Evolutionary conservation across 2,888 invertebrate species (phyloP).

Genomic region (Scrobipalpa costella): DNA sequence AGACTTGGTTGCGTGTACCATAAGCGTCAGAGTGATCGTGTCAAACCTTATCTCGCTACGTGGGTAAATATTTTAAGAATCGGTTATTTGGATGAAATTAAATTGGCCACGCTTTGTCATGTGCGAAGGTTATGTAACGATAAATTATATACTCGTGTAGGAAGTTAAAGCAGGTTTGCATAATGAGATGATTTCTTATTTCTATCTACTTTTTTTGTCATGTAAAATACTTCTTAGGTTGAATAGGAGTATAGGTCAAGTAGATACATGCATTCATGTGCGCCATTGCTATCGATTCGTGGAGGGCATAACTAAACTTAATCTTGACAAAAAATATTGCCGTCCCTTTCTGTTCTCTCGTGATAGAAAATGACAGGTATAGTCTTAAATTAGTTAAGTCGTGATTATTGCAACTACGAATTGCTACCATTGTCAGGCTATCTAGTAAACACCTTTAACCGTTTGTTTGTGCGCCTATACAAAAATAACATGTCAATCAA

Average conservation of each 20-base stretch:
- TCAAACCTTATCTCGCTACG: slow-evolving; percentile 4
- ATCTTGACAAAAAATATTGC: no score
- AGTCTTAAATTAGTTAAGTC: no score
- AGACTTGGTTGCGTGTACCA: neutral
- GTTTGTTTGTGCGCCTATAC: no score
- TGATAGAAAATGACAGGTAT: no score
- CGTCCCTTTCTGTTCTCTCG: no score
- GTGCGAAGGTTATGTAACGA: slow-evolving; percentile 13
- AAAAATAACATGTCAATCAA: no score
- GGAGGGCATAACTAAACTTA: no score
- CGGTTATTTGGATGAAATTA: slow-evolving; percentile 5
- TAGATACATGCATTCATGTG: neutral
- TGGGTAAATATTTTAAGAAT: neutral
- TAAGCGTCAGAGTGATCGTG: neutral
- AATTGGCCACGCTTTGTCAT: slow-evolving; percentile 19
- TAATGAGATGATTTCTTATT: slow-evolving; percentile 6
- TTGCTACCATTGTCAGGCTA: no score
- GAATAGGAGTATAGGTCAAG: slow-evolving; percentile 5
- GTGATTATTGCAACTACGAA: no score
- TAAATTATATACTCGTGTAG: neutral
- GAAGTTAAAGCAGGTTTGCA: neutral
- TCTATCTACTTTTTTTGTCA: neutral
- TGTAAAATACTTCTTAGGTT: neutral
- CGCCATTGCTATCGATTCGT: no score
- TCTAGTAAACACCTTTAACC: no score